A percentile compares a stretch with the other conserved stretches of the same genome.
Evolutionary conservation across 2,113 vertebrate genomes (phyloP).

Genomic region (Setophaga coronata): DNA sequence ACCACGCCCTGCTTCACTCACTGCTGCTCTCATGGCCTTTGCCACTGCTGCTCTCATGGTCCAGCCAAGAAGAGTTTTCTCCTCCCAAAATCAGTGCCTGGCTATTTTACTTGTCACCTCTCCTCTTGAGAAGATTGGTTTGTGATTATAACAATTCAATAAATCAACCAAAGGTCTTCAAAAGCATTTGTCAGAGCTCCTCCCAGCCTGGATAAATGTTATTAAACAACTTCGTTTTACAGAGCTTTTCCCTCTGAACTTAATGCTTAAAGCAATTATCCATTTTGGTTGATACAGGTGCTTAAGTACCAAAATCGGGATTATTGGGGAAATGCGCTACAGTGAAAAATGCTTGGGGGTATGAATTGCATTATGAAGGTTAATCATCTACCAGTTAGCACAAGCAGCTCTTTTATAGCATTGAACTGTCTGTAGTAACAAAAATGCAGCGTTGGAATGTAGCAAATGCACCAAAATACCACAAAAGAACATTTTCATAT

Average conservation of each 20-base stretch:
- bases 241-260: not conserved
- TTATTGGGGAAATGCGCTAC: not conserved
- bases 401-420: not conserved
- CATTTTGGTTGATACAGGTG: not conserved
- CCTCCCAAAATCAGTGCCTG: not conserved
- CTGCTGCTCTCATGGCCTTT: not conserved
- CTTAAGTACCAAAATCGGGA: not conserved
- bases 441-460: conserved; percentile 17
- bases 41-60: not conserved
- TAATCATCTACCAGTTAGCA: not conserved
- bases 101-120: not conserved
- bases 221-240: not conserved
- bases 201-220: not conserved
- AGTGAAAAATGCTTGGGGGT: not conserved
- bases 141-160: not conserved
- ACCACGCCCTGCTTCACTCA: not conserved
- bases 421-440: not conserved
- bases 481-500: not conserved
- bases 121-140: not conserved
- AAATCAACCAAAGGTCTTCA: not conserved
- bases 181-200: not conserved
- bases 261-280: not conserved
- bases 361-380: not conserved
- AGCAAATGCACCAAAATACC: conserved; percentile 5
- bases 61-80: not conserved